Percentiles rank a stretch among this genome's conserved stretches.
Evolutionary conservation across 2,888 invertebrate genomes (phyloP).

Genomic region (Drosophila pegasa): DNA sequence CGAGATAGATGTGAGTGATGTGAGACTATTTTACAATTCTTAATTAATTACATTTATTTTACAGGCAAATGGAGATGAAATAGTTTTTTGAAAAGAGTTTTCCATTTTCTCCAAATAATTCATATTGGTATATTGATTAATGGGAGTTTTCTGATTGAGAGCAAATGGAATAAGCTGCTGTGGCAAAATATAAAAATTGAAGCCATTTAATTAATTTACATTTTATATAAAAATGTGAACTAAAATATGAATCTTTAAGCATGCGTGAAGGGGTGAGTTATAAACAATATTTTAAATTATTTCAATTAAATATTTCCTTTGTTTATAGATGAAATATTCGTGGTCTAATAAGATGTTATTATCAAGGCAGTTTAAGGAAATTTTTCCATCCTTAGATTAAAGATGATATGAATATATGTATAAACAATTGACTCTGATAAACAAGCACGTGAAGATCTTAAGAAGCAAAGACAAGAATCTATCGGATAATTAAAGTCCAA

Average conservation of each 20-base stretch:
- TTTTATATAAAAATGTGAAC: too few relatives aligned
- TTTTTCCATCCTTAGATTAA: too few relatives aligned
- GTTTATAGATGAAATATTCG: too few relatives aligned
- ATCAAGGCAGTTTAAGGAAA: too few relatives aligned
- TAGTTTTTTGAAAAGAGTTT: not conserved
- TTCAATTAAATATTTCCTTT: not conserved
- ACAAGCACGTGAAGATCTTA: too few relatives aligned
- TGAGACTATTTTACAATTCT: not conserved
- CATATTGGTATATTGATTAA: not conserved
- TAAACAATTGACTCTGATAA: too few relatives aligned
- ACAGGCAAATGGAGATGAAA: not conserved
- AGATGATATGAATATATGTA: too few relatives aligned
- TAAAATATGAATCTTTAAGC: too few relatives aligned
- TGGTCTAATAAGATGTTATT: too few relatives aligned
- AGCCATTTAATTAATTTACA: not conserved
- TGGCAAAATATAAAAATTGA: not conserved
- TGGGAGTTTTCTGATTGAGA: not conserved
- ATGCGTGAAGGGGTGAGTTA: not conserved
- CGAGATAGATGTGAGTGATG: not conserved
- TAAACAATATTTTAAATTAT: not conserved
- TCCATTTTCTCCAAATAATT: not conserved
- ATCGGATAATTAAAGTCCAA: too few relatives aligned
- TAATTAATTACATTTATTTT: not conserved
- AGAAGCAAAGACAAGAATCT: too few relatives aligned
- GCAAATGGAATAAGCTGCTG: not conserved